Evolutionary conservation across 2,797 vertebrate genomes (phyloP).

Genomic region (Scyliorhinus canicula): DNA sequence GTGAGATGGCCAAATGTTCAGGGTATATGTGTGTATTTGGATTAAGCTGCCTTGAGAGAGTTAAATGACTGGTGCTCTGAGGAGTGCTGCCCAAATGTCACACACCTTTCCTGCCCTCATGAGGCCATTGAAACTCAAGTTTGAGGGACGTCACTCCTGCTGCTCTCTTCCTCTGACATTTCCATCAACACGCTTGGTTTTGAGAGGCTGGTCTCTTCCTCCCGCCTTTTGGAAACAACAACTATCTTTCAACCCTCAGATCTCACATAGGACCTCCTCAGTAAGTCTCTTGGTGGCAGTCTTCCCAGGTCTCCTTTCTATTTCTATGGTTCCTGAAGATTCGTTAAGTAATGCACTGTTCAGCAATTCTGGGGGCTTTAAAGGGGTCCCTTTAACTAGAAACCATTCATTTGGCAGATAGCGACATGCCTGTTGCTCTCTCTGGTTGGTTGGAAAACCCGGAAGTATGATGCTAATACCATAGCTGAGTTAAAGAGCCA

Average conservation of each 20-base stretch:
- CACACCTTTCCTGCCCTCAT: too few relatives aligned
- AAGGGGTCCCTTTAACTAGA: not conserved
- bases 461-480: not conserved
- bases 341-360: not conserved
- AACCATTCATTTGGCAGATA: not conserved
- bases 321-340: not conserved
- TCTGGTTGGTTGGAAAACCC: not conserved
- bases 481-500: not conserved
- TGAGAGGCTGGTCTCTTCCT: not conserved
- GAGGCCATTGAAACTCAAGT: too few relatives aligned
- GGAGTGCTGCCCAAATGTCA: too few relatives aligned
- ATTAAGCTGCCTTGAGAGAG: too few relatives aligned
- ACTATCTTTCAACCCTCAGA: not conserved
- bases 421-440: too few relatives aligned
- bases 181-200: too few relatives aligned
- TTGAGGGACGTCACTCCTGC: too few relatives aligned
- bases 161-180: too few relatives aligned
- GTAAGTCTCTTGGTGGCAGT: not conserved
- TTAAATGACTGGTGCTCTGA: too few relatives aligned
- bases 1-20: too few relatives aligned
- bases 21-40: too few relatives aligned
- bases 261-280: not conserved
- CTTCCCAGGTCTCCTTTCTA: too few relatives aligned
- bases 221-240: not conserved
- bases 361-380: not conserved